Evolutionary conservation across 2,888 invertebrate species (phyloP).

Genomic region (Xanthia icteritia): DNA sequence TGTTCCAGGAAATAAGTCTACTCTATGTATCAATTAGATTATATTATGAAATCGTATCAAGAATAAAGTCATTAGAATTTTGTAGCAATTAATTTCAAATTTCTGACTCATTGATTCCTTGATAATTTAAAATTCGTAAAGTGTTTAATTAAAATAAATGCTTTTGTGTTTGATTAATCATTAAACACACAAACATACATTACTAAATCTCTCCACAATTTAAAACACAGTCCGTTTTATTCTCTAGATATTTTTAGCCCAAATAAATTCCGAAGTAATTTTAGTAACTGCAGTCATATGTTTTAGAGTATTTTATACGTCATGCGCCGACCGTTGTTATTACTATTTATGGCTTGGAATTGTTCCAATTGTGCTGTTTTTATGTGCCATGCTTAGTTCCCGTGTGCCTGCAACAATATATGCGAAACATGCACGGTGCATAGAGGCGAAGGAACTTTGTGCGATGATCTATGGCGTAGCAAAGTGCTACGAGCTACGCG

Average conservation of each 20-base stretch:
- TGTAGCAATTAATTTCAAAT: background rate
- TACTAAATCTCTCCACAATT: background rate
- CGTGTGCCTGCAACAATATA: constrained; percentile 25
- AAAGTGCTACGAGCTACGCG: constrained; percentile 39
- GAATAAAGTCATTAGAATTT: background rate
- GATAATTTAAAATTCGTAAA: background rate
- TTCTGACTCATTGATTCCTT: background rate
- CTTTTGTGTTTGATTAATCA: background rate
- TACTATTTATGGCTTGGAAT: constrained; percentile 54
- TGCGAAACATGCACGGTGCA: constrained; percentile 21
- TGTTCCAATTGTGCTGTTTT: constrained; percentile 43
- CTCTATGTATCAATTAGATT: background rate
- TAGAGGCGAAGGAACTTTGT: constrained; percentile 36
- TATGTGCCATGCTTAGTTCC: constrained; percentile 15
- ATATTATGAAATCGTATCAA: background rate
- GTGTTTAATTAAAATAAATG: background rate
- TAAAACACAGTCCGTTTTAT: background rate
- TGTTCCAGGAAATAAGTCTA: background rate
- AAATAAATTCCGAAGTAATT: constrained; percentile 37
- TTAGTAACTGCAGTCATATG: constrained; percentile 34
- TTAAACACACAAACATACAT: background rate
- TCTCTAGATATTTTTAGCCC: background rate
- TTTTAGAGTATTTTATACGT: constrained; percentile 53
- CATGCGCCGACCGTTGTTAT: constrained; percentile 50
- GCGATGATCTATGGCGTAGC: constrained; percentile 54